Conservation (phyloP, 2,797 vertebrate species). For the Balearica regulorum region DNA sequence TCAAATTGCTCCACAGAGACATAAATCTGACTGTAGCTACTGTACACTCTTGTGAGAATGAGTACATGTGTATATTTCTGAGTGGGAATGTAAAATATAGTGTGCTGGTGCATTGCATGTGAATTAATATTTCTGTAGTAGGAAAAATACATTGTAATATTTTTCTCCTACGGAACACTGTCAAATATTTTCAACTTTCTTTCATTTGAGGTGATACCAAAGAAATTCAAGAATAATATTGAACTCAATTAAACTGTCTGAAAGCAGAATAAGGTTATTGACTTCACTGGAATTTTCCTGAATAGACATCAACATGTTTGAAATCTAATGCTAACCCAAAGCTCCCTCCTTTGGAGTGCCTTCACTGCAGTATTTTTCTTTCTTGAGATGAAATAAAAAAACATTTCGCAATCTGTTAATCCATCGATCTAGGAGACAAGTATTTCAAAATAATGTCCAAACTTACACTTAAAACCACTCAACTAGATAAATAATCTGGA, state of each 20-base stretch:
- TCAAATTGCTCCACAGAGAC: slow-evolving; percentile 62
- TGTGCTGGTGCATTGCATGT: background rate
- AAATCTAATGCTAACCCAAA: background rate
- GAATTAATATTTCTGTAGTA: background rate
- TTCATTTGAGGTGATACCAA: background rate
- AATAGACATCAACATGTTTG: background rate
- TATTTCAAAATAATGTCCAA: background rate
- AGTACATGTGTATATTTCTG: slow-evolving; percentile 31
- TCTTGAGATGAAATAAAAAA: background rate
- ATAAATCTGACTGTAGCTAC: slow-evolving; percentile 52
- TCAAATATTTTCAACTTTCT: background rate
- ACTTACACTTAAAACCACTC: background rate
- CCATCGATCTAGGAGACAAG: background rate
- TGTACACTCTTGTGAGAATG: slow-evolving; percentile 38
- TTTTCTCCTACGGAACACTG: background rate
- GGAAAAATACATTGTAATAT: background rate
- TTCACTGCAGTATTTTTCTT: background rate
- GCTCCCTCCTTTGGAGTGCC: background rate
- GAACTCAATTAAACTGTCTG: background rate
- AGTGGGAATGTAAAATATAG: slow-evolving; percentile 16
- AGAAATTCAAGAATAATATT: background rate
- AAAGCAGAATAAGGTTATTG: background rate
- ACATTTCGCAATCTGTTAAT: background rate
- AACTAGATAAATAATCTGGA: background rate
- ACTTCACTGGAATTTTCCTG: background rate